Evolutionary conservation across 2,113 vertebrate species (phyloP).

Genomic region (Myiozetetes cayanensis): DNA sequence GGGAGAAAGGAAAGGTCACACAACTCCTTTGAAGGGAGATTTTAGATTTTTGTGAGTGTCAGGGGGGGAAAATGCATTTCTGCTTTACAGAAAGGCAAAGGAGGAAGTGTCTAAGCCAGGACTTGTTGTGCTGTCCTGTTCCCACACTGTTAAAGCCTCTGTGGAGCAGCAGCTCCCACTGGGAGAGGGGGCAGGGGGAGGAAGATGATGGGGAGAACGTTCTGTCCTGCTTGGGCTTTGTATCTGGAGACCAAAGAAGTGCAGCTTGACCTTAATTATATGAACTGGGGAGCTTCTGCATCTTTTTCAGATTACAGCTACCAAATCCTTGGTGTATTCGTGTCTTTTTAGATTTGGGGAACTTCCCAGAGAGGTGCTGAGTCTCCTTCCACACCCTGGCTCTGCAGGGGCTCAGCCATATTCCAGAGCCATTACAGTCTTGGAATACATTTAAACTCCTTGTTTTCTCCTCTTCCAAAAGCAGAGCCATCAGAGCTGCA

Average conservation of each 20-base stretch:
- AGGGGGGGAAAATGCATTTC: not conserved
- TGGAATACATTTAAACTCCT: not conserved
- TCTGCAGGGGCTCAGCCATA: not conserved
- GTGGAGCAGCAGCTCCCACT: not conserved
- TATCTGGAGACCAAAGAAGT: not conserved
- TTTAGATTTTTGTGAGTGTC: not conserved
- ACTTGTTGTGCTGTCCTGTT: not conserved
- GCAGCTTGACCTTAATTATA: not conserved
- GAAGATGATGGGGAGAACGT: not conserved
- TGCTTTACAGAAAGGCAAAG: not conserved
- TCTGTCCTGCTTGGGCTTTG: not conserved
- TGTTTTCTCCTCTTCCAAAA: constrained; percentile 10
- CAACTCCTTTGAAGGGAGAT: not conserved
- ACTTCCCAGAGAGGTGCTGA: not conserved
- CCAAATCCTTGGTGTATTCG: not conserved
- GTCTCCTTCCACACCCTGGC: not conserved
- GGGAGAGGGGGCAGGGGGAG: not conserved
- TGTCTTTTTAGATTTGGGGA: not conserved
- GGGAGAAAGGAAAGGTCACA: not conserved
- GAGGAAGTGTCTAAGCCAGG: not conserved
- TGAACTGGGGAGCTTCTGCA: not conserved
- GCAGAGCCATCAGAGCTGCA: not conserved
- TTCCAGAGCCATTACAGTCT: not conserved
- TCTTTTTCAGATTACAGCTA: not conserved
- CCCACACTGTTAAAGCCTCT: not conserved